These are phyloP conservation scores for Solenodon paradoxus DNA, from an alignment of 2,113 vertebrate genomes.

Conservation along the genomic window DNA sequence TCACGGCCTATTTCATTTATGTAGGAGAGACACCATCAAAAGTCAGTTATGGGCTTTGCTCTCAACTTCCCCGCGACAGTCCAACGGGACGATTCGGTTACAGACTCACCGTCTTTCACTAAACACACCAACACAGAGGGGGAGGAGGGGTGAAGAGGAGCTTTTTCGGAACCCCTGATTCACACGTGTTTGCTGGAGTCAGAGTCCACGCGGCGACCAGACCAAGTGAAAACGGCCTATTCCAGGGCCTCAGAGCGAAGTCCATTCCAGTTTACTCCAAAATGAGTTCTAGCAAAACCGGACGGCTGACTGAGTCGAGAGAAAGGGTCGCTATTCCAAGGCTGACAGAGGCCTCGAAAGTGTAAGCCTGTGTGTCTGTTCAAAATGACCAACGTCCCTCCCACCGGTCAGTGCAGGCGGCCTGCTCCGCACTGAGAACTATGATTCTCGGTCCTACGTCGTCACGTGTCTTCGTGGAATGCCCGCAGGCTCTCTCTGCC, in stretches of 20 bases:
- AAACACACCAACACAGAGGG: neutral
- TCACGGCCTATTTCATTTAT: neutral
- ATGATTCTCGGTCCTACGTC: neutral
- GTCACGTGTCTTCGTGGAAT: neutral
- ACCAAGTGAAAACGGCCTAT: neutral
- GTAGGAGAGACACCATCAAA: neutral
- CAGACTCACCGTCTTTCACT: neutral
- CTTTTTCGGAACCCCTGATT: neutral
- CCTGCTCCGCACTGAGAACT: neutral
- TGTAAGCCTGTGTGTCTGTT: fast-evolving
- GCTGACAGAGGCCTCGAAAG: fast-evolving
- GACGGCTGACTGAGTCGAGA: neutral
- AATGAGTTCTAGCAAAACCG: neutral
- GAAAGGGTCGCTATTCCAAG: too few species aligned
- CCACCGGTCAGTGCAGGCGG: fast-evolving
- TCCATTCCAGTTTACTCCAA: neutral
- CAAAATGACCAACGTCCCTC: neutral
- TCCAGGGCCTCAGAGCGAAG: neutral
- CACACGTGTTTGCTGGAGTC: neutral
- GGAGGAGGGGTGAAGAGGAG: neutral
- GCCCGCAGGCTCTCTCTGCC: too few species aligned
- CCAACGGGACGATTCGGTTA: neutral
- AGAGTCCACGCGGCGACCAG: neutral
- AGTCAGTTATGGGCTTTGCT: neutral
- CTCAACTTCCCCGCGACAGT: neutral